phyloP scores from a whole-genome alignment of 2,797 vertebrate genomes.

The Furcifer pardalis region DNA sequence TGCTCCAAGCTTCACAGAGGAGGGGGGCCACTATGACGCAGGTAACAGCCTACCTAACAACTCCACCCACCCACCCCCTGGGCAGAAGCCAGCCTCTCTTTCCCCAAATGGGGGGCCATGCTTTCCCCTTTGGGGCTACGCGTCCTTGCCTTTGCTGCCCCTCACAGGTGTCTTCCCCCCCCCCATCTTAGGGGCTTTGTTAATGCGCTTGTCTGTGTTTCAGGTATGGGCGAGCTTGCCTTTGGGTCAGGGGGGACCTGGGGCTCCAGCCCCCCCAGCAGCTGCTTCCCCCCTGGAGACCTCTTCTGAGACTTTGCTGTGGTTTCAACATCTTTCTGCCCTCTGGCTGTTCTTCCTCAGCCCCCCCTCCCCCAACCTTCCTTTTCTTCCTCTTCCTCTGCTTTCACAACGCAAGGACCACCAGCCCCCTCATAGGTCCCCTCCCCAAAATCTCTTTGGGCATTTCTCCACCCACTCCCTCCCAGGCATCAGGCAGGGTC shows the following conservation, averaged over 20 bases:
- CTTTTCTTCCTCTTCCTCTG: background rate
- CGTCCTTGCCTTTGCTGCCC: no score
- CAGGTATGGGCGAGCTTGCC: constrained; percentile 37
- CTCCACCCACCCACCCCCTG: no score
- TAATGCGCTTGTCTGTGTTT: constrained; percentile 39
- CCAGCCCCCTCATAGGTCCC: background rate
- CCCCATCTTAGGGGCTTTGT: fast-evolving
- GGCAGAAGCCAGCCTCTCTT: no score
- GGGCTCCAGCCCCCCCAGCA: constrained; percentile 2
- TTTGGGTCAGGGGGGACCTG: background rate
- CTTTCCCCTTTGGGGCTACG: no score
- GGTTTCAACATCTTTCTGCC: no score
- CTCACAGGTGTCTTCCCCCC: no score
- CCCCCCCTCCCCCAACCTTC: no score
- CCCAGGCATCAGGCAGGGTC: background rate
- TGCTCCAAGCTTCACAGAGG: constrained; percentile 78
- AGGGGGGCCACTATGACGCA: constrained; percentile 75
- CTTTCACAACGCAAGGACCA: background rate
- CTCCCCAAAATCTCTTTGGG: background rate
- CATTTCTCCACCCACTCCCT: no score
- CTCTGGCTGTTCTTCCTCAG: background rate
- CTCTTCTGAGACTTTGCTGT: constrained; percentile 3
- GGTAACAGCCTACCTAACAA: constrained; percentile 71
- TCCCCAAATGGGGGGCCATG: no score
- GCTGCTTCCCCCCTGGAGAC: background rate